Conservation (phyloP, 2,888 invertebrate genomes). For the Brachyptera risi region DNA sequence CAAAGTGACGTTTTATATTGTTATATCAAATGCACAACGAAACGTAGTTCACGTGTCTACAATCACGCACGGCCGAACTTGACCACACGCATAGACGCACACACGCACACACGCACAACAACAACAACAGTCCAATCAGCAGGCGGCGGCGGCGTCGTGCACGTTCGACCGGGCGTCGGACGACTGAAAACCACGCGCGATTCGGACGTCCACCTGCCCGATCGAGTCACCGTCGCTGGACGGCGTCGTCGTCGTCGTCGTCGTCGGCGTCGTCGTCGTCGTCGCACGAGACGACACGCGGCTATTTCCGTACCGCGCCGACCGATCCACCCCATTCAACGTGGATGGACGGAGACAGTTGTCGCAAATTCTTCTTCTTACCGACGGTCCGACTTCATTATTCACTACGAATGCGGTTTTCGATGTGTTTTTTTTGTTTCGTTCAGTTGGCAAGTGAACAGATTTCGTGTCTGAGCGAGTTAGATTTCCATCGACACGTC, state of each 20-base stretch:
- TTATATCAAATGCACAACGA: too few relatives aligned
- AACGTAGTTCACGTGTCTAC: too few relatives aligned
- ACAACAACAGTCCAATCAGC: background rate
- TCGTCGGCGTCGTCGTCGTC: background rate
- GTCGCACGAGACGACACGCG: too few relatives aligned
- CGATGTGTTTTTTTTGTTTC: background rate
- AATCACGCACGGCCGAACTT: too few relatives aligned
- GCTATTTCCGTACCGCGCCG: conserved; percentile 18
- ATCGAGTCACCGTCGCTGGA: background rate
- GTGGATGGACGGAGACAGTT: conserved; percentile 15
- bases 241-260: background rate
- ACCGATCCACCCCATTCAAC: conserved; percentile 7
- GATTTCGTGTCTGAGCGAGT: too few relatives aligned
- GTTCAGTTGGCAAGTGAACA: too few relatives aligned
- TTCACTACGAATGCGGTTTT: conserved; percentile 22
- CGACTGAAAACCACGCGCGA: background rate
- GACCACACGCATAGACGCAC: conserved; percentile 17
- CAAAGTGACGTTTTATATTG: too few relatives aligned
- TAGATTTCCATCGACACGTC: too few relatives aligned
- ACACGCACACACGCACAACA: background rate
- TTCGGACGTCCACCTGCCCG: conserved; percentile 26
- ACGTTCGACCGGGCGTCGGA: background rate
- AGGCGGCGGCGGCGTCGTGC: background rate
- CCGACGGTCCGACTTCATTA: conserved; percentile 24
- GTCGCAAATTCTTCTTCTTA: conserved; percentile 25